Conservation (phyloP, 2,888 invertebrate species). For the Deilephila elpenor region DNA sequence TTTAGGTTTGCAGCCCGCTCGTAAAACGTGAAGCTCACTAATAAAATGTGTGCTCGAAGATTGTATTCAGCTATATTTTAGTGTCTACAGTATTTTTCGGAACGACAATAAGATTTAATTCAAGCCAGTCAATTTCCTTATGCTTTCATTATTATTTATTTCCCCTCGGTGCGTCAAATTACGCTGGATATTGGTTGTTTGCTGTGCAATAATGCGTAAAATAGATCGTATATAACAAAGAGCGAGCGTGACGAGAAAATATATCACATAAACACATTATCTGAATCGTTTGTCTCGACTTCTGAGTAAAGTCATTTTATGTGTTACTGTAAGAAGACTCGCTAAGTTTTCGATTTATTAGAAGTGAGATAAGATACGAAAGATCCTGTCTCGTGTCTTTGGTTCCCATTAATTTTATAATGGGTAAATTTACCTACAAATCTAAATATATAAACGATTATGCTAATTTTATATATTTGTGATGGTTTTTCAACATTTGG, state of each 20-base stretch:
- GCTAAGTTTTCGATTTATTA: too few species aligned
- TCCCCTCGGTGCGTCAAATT: constrained; percentile 44
- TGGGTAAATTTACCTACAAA: too few species aligned
- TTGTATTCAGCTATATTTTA: constrained; percentile 58
- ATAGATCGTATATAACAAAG: constrained; percentile 29
- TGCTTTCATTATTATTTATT: constrained; percentile 53
- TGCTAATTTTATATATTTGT: too few species aligned
- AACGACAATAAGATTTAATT: constrained; percentile 63
- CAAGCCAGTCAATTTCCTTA: constrained; percentile 50
- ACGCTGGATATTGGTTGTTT: constrained; percentile 44
- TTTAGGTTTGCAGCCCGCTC: constrained; percentile 71
- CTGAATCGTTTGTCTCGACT: neutral
- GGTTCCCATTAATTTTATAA: too few species aligned
- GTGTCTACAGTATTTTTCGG: constrained; percentile 49
- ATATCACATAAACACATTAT: constrained; percentile 15
- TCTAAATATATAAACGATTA: too few species aligned
- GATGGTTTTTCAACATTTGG: too few species aligned
- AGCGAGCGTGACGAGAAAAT: constrained; percentile 13
- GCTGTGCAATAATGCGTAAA: constrained; percentile 41
- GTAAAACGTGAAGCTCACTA: constrained; percentile 71
- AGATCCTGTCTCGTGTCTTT: too few species aligned
- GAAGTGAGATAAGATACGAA: too few species aligned
- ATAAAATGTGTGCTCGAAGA: constrained; percentile 71
- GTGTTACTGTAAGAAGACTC: neutral
- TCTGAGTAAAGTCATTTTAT: constrained; percentile 6